Percentiles rank a stretch among this genome's conserved stretches.
Conservation (phyloP, 92 coral and sea anemone species). For the Porites evermanni region DNA sequence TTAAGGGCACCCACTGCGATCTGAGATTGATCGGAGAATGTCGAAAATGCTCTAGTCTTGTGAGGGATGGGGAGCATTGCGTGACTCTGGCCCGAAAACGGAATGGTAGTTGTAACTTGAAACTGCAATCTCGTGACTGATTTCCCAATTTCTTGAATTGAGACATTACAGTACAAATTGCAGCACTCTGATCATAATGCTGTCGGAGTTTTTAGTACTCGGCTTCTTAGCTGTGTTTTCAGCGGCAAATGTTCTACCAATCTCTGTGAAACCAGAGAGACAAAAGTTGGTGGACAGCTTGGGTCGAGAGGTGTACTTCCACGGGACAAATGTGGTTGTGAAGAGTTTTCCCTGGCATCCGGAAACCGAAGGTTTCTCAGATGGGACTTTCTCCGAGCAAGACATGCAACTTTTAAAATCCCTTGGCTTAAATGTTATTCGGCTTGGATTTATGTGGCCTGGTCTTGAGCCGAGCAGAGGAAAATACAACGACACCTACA, state of each 20-base stretch:
- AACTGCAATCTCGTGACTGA: background rate
- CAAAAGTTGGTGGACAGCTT: conserved; percentile 80
- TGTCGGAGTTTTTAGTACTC: background rate
- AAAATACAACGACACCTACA: conserved; percentile 85
- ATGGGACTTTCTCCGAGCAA: conserved; percentile 88
- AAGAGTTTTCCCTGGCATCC: conserved; percentile 98
- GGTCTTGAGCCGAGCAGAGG: conserved; percentile 93
- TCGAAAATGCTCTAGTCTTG: too few species aligned
- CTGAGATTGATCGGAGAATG: too few species aligned
- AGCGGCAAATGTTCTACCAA: conserved; percentile 36
- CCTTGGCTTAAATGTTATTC: conserved; percentile 90
- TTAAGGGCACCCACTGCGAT: too few species aligned
- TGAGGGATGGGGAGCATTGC: too few species aligned
- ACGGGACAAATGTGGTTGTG: conserved; percentile 95
- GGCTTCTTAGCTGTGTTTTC: background rate
- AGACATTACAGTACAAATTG: too few species aligned
- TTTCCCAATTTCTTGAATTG: background rate
- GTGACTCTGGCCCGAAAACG: background rate
- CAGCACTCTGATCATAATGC: background rate
- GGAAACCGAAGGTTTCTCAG: conserved; percentile 78
- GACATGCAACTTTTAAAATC: conserved; percentile 95
- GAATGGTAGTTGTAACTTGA: background rate
- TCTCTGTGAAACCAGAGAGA: conserved; percentile 81
- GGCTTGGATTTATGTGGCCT: conserved; percentile 98
- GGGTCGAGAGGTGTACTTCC: conserved; percentile 89